Conservation (phyloP, 1,140 invertebrate species). For the Drosophila lacertosa region DNA sequence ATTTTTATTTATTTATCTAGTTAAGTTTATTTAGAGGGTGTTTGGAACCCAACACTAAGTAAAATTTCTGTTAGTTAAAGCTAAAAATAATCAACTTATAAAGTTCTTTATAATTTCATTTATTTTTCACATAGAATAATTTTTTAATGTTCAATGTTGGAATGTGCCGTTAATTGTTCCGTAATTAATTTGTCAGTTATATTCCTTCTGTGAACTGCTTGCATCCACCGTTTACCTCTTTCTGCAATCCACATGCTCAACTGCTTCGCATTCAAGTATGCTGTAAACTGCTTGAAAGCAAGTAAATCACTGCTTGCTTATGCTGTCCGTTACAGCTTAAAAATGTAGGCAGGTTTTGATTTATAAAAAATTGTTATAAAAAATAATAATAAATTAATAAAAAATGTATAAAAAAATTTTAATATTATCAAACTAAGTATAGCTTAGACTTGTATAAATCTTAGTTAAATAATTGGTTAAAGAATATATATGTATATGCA, state of each 20-base stretch:
- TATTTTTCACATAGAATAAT: no score
- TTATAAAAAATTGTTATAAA: no score
- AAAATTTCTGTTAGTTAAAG: no score
- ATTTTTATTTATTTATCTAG: background rate
- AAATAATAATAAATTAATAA: no score
- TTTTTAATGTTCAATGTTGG: background rate
- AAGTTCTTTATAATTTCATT: background rate
- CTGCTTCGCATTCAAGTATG: background rate
- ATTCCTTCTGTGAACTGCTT: slow-evolving; percentile 3
- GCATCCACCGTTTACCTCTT: slow-evolving; percentile 1
- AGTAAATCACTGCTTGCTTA: background rate
- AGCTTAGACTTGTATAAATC: no score
- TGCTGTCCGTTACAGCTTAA: slow-evolving; percentile 1
- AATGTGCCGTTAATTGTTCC: background rate
- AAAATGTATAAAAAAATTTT: no score
- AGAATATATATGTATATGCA: no score
- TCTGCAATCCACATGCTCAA: background rate
- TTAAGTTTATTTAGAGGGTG: background rate
- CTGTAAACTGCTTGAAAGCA: background rate
- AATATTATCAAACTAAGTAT: no score
- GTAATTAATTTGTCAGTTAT: background rate
- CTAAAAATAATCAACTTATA: no score
- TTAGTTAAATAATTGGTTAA: no score
- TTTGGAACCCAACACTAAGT: background rate
- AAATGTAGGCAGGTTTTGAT: no score